Evolutionary conservation across 2,888 invertebrate species (phyloP), one percentile per base, ranked within the genome.

Genomic region (Dascillus cervinus): DNA sequence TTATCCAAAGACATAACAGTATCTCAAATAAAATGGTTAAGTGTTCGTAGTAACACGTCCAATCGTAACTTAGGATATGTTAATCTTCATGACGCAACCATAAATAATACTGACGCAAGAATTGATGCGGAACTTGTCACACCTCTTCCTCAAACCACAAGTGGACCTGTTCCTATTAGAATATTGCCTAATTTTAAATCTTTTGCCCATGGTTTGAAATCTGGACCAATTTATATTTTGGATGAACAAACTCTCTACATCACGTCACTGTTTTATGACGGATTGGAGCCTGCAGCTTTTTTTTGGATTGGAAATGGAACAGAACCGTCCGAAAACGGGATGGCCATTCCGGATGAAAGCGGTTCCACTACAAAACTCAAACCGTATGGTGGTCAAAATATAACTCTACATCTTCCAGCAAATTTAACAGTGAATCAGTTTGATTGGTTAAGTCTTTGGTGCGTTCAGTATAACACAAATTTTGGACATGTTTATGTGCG

Each of bases 401-500:
- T 55, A 4, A 46, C 49, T 19, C 26, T 58, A 2, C 32, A 12
- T 2, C 26, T 56, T 6, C 55, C 58, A 2, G 29, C 31, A 13
- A 34, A 32, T 23, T 12, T 44, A 10, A 48, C 41, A 3, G 31
- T 43, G 4, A 41, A 49, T 17, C 32, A 38, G 13, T 47, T 54
- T 1, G 49, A 53, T n/a, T 56, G 52, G 32, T 44, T 58, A 4
- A 46, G 39, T 0, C 30, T 53, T 4, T 53, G 49, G 49, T 45
- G 43, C 15, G 38, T 35, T 3, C 11, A 40, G 8, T 32, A 26
- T 9, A 32, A 37, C 8, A 23, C 31, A 3, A 46, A 31, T 32
- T 39, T 50, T 15, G 51, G 47, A 2, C 30, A 33, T 13, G 44
- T 41, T 10, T n/a, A n/a, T n/a, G n/a, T n/a, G n/a, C n/a, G n/a